These are phyloP conservation scores for Aricia artaxerxes DNA, from an alignment of 2,888 invertebrate genomes.

Conservation along the genomic window DNA sequence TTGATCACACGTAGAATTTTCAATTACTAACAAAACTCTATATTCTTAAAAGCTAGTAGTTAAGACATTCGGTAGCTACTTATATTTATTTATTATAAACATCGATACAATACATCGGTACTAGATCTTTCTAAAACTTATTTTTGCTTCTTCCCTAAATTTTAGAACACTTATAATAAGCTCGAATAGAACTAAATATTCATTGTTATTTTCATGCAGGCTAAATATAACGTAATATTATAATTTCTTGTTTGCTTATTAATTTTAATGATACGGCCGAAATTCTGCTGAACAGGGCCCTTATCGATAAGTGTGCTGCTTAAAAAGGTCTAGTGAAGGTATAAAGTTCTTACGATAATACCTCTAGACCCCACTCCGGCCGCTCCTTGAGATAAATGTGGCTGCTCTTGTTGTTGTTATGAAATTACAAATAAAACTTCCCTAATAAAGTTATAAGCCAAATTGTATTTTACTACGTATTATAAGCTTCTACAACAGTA, in stretches of 20 bases:
- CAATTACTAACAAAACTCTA: too few species aligned
- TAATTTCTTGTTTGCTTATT: slow-evolving; percentile 54
- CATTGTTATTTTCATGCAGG: neutral
- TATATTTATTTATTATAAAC: too few species aligned
- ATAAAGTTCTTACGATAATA: slow-evolving; percentile 70
- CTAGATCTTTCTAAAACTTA: too few species aligned
- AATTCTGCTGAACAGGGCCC: slow-evolving; percentile 68
- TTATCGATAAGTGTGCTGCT: slow-evolving; percentile 62
- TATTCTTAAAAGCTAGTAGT: too few species aligned
- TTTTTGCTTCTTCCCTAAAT: too few species aligned
- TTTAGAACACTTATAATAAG: too few species aligned
- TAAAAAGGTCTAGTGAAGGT: slow-evolving; percentile 61
- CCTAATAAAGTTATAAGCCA: slow-evolving; percentile 45
- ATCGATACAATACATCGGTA: too few species aligned
- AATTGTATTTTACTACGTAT: slow-evolving; percentile 30
- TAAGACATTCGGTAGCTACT: too few species aligned
- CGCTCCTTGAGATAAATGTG: slow-evolving; percentile 70
- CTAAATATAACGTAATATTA: slow-evolving; percentile 15
- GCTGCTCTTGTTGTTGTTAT: slow-evolving; percentile 56
- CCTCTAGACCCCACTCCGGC: slow-evolving; percentile 65
- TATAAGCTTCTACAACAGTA: neutral
- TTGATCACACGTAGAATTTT: too few species aligned
- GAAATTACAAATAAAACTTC: slow-evolving; percentile 41
- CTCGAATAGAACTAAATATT: neutral
- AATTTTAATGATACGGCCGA: slow-evolving; percentile 72